Evolutionary conservation across 2,888 invertebrate genomes (phyloP).

Genomic region (Oligia latruncula): DNA sequence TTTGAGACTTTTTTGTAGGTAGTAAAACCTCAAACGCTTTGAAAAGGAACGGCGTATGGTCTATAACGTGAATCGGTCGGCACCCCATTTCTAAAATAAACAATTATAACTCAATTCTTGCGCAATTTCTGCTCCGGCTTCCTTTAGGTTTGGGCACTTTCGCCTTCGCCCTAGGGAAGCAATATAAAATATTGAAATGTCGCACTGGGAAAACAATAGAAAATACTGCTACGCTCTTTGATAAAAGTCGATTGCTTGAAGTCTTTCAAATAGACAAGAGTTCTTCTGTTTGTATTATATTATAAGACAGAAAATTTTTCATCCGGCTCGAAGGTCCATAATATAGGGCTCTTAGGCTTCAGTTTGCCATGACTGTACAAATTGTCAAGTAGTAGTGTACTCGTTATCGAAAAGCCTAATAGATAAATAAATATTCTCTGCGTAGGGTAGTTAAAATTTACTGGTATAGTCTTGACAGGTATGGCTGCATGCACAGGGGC

Average conservation of each 20-base stretch:
- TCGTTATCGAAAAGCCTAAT: not conserved
- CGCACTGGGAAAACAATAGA: not conserved
- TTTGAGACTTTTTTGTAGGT: not conserved
- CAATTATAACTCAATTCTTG: not conserved
- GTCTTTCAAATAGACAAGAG: not conserved
- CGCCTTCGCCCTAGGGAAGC: not conserved
- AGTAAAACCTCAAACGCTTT: constrained; percentile 1
- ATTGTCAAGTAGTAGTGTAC: not conserved
- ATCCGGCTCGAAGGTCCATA: constrained; percentile 18
- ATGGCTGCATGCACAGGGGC: not conserved
- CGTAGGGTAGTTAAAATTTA: not conserved
- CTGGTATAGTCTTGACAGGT: not conserved
- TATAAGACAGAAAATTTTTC: not conserved
- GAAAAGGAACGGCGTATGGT: not conserved
- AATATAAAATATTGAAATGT: constrained; percentile 14
- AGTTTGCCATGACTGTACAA: not conserved
- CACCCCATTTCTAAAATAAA: constrained; percentile 21
- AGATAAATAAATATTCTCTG: not conserved
- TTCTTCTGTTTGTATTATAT: not conserved
- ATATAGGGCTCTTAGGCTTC: not conserved
- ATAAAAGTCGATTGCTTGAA: not conserved
- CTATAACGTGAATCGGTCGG: not conserved
- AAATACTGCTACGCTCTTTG: constrained; percentile 1
- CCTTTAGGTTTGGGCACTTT: not conserved
- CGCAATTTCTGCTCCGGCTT: not conserved